phyloP scores from a whole-genome alignment of 1,140 invertebrate species.

The Rhynchophorus ferrugineus region DNA sequence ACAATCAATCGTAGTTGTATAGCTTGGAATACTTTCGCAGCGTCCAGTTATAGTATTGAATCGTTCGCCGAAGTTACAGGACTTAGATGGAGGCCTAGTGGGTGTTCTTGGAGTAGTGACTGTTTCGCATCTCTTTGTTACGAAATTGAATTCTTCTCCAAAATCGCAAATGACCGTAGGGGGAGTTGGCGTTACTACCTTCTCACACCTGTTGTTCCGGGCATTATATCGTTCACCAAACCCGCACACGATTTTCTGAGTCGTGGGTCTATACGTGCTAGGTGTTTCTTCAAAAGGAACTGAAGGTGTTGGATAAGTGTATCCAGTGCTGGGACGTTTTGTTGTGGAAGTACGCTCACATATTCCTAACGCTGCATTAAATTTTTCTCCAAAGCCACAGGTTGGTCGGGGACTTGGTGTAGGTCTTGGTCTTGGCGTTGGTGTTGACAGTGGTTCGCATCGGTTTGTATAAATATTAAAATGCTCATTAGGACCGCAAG shows the following conservation, averaged over 20 bases:
- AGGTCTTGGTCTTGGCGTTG: neutral
- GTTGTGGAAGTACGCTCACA: constrained; percentile 6
- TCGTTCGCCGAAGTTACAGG: neutral
- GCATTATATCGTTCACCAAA: neutral
- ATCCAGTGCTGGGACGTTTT: neutral
- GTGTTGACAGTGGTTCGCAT: neutral
- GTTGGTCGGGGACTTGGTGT: neutral
- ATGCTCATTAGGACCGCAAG: constrained; percentile 1
- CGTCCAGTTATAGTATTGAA: neutral
- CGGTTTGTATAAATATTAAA: constrained; percentile 1
- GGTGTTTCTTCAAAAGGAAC: neutral
- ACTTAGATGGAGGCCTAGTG: neutral
- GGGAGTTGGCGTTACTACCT: constrained; percentile 12
- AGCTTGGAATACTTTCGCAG: neutral
- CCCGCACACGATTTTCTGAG: neutral
- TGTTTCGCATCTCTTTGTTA: constrained; percentile 1
- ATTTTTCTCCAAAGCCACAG: constrained; percentile 10
- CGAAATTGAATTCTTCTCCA: constrained; percentile 5
- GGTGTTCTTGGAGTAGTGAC: neutral
- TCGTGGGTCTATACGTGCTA: neutral
- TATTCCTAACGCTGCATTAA: constrained; percentile 6
- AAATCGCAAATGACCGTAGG: neutral
- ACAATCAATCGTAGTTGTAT: neutral
- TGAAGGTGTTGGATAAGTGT: neutral
- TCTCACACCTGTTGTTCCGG: neutral